Evolutionary conservation across 1,140 invertebrate species (phyloP).

Genomic region (Uloborus diversus): DNA sequence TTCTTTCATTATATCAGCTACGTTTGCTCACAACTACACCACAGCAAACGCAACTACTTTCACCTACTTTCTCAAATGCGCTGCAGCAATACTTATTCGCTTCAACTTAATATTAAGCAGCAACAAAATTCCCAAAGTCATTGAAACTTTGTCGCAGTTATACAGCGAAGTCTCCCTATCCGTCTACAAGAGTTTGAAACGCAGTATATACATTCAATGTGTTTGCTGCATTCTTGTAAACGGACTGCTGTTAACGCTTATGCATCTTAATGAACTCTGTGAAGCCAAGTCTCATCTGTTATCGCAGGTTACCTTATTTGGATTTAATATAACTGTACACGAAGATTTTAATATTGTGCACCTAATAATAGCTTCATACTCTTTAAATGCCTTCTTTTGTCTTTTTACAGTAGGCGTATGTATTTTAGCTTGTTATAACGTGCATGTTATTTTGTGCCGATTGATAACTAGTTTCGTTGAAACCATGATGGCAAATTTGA

Average conservation of each 20-base stretch:
- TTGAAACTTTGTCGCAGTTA: constrained; percentile 16
- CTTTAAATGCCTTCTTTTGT: not conserved
- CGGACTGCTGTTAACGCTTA: not conserved
- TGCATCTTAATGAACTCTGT: not conserved
- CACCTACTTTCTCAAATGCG: constrained; percentile 20
- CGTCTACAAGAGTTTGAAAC: constrained; percentile 17
- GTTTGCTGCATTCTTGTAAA: not conserved
- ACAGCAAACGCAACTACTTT: constrained; percentile 11
- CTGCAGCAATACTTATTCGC: constrained; percentile 11
- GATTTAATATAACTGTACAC: not conserved
- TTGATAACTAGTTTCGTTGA: constrained; percentile 4
- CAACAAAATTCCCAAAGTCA: constrained; percentile 19
- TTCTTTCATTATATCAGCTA: constrained; percentile 1
- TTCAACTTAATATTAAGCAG: not conserved
- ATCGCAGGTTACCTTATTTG: not conserved
- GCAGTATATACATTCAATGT: constrained; percentile 24
- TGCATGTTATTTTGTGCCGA: constrained; percentile 17
- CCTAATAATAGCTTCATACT: not conserved
- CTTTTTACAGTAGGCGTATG: not conserved
- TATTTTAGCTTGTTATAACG: constrained; percentile 20
- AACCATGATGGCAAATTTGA: not conserved
- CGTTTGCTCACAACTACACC: constrained; percentile 23
- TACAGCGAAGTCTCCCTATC: not conserved
- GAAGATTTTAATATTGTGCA: not conserved
- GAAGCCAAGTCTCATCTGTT: not conserved